These are phyloP conservation scores for Gallinago stenura DNA, from an alignment of 2,797 vertebrate genomes.

Conservation along the genomic window DNA sequence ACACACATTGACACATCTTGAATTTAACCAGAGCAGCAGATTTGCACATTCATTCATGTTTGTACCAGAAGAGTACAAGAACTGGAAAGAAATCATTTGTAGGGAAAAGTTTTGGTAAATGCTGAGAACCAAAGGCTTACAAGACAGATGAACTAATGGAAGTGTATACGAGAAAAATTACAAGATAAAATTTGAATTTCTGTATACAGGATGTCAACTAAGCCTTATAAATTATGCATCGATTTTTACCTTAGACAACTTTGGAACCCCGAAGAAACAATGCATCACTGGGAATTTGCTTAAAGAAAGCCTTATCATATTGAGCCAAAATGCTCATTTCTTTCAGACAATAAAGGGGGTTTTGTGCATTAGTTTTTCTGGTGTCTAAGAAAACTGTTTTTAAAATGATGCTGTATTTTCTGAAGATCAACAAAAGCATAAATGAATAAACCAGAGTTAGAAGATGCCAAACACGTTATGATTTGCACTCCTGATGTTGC, in stretches of 20 bases:
- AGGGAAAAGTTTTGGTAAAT: background rate
- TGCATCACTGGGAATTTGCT: background rate
- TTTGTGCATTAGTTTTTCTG: background rate
- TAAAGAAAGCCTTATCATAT: background rate
- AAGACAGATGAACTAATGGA: background rate
- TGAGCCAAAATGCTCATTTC: background rate
- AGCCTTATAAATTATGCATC: background rate
- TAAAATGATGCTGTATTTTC: background rate
- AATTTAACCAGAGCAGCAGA: background rate
- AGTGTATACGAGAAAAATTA: background rate
- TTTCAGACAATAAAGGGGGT: background rate
- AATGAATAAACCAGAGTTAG: background rate
- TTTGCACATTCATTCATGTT: background rate
- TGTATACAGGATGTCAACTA: background rate
- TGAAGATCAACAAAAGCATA: background rate
- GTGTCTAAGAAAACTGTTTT: background rate
- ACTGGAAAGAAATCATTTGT: background rate
- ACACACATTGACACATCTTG: fast-evolving
- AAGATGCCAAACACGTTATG: background rate
- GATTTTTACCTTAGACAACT: background rate
- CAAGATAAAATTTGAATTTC: background rate
- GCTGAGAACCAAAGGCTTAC: background rate
- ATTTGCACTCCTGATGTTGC: background rate
- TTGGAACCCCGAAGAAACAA: background rate
- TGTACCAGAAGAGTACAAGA: background rate